Evolutionary conservation across 2,113 vertebrate genomes (phyloP).

Genomic region (Passerina amoena): DNA sequence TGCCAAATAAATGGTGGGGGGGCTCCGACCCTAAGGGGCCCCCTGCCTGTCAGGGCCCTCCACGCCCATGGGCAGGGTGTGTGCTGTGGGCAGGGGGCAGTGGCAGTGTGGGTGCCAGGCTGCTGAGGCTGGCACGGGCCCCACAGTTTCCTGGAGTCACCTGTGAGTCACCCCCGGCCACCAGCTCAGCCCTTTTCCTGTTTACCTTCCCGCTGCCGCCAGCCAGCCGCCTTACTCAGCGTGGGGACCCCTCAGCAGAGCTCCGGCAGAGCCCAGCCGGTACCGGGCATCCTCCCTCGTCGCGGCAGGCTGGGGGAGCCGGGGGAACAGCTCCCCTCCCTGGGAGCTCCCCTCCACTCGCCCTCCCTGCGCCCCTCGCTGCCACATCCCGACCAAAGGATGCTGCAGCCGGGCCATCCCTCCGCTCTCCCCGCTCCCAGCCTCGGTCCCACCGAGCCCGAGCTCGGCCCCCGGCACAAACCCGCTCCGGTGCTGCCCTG

Average conservation of each 20-base stretch:
- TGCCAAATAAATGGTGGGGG: neutral
- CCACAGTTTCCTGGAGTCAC: constrained; percentile 53
- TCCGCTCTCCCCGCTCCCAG: neutral
- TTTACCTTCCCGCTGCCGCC: constrained; percentile 47
- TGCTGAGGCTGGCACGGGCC: neutral
- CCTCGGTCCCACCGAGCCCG: neutral
- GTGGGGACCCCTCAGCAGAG: neutral
- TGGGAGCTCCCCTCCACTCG: neutral
- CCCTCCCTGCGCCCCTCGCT: neutral
- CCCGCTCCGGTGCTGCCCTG: neutral
- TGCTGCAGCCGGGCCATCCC: neutral
- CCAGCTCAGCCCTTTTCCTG: constrained; percentile 66
- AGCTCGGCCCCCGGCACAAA: neutral
- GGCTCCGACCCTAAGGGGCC: fast-evolving
- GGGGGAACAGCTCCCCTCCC: neutral
- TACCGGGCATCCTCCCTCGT: neutral
- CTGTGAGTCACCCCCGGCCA: constrained; percentile 62
- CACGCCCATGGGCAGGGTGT: neutral
- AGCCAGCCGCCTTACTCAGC: constrained; percentile 29
- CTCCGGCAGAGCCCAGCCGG: neutral
- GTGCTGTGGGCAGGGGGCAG: neutral
- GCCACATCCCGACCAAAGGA: neutral
- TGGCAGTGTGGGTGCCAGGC: neutral
- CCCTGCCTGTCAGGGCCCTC: neutral
- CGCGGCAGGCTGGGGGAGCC: too few species aligned